Evolutionary conservation across 2,888 invertebrate species (phyloP), one percentile per base, ranked within the genome.

Genomic region (Sepiola atlantica): DNA sequence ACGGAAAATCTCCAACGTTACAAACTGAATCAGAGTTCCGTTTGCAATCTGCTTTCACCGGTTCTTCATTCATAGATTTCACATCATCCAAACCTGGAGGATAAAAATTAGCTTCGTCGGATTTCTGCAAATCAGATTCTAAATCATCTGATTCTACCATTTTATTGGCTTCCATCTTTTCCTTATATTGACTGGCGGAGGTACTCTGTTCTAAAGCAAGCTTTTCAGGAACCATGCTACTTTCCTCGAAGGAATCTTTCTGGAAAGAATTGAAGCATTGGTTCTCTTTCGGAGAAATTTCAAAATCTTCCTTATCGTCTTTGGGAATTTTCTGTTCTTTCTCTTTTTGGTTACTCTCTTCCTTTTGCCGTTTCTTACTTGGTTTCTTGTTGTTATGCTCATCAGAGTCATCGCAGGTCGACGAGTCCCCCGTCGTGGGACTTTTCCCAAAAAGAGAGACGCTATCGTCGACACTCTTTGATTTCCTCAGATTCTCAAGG

Each of bases 111-210:
- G 61, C 61, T 24, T 61, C 61, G 24, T 61, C 28, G 21, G 61
- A 61, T 61, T 61, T 61, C 28, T 61, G 61, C 24, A 61, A 61
- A 61, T 61, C 61, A 2, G 21, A 61, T 61, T 61, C 61, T 24
- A 61, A 61, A 61, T 61, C 61, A 21, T 61, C 45, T 24, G 45
- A 24, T n/a, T 45, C 91, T 91, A n/a, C 35, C n/a, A 45, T 91
- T 91, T 91, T 91, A 24, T n/a, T 91, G 24, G 91, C 45, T 20
- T 91, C 45, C 91, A 91, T 35, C 28, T 45, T 91, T 91, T 91
- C 91, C 20, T 45, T 45, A 91, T 28, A 35, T 61, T 61, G 61
- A 24, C 61, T 61, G 24, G 61, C 61, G 21, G 61, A 61, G 28
- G 61, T 61, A 28, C 61, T 61, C 61, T 61, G 61, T 61, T 61